These are phyloP conservation scores for Drosophila virilis DNA, from an alignment of 1,140 invertebrate species.

Conservation along the genomic window DNA sequence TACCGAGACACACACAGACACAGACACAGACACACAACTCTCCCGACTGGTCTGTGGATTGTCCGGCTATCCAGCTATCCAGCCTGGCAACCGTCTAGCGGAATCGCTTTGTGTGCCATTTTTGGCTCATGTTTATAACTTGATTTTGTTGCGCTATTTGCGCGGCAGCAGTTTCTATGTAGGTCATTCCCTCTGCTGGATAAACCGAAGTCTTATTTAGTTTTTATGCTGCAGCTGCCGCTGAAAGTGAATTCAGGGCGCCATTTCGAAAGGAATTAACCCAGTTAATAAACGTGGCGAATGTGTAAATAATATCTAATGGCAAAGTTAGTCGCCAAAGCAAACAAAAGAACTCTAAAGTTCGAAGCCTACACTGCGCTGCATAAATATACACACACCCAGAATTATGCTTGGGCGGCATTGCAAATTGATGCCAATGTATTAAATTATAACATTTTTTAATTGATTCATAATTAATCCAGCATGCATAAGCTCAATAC, in stretches of 20 bases:
- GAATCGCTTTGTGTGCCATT: constrained; percentile 36
- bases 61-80: neutral
- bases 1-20: constrained; percentile 13
- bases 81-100: constrained; percentile 4
- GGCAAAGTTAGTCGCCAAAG: neutral
- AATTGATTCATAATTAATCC: too few species aligned
- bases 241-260: constrained; percentile 16
- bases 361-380: neutral
- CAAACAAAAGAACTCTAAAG: constrained; percentile 5
- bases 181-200: constrained; percentile 19
- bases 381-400: neutral
- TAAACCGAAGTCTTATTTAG: constrained; percentile 44
- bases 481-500: too few species aligned
- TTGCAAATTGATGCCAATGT: neutral
- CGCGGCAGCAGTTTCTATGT: constrained; percentile 6
- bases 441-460: too few species aligned
- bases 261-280: constrained; percentile 30
- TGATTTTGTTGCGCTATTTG: constrained; percentile 28
- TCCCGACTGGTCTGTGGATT: constrained; percentile 4
- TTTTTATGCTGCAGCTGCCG: constrained; percentile 13
- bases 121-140: constrained; percentile 49
- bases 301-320: neutral
- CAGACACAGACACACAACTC: neutral
- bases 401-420: neutral
- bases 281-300: constrained; percentile 7